These are phyloP conservation scores for Halictus rubicundus DNA, from an alignment of 1,140 invertebrate genomes.

Conservation along the genomic window DNA sequence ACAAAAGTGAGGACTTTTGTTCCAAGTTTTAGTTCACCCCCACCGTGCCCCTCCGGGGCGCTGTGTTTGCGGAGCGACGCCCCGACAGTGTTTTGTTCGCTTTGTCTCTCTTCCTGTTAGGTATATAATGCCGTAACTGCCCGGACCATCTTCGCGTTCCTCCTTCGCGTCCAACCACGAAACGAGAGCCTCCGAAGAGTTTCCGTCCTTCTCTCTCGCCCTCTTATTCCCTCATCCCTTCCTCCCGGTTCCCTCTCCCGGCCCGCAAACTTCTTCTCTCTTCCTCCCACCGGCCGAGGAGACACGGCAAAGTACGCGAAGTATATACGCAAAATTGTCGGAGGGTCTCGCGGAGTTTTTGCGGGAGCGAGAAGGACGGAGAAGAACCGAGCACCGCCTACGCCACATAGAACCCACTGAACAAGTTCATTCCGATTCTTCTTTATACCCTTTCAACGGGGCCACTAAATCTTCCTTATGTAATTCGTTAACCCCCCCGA, in stretches of 20 bases:
- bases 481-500: not conserved
- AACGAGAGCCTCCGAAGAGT: constrained; percentile 48
- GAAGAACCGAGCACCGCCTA: constrained; percentile 8
- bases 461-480: not conserved
- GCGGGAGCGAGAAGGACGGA: constrained; percentile 24
- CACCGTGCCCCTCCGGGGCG: constrained; percentile 35
- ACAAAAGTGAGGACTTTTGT: constrained; percentile 80
- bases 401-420: constrained; percentile 18
- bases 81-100: constrained; percentile 78
- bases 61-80: constrained; percentile 75
- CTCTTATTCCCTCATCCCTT: not conserved
- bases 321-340: constrained; percentile 51
- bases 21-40: constrained; percentile 75
- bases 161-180: constrained; percentile 47
- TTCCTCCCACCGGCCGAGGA: not conserved
- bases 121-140: constrained; percentile 70
- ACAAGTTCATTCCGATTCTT: constrained; percentile 15
- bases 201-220: not conserved
- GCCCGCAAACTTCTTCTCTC: not conserved
- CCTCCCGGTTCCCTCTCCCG: too few relatives aligned
- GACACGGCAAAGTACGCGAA: constrained; percentile 35
- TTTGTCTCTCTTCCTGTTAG: constrained; percentile 78
- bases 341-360: constrained; percentile 33
- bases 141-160: constrained; percentile 53
- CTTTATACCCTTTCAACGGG: not conserved